These are phyloP conservation scores for Tragulus kanchil DNA, from an alignment of 2,113 vertebrate genomes.

Conservation along the genomic window DNA sequence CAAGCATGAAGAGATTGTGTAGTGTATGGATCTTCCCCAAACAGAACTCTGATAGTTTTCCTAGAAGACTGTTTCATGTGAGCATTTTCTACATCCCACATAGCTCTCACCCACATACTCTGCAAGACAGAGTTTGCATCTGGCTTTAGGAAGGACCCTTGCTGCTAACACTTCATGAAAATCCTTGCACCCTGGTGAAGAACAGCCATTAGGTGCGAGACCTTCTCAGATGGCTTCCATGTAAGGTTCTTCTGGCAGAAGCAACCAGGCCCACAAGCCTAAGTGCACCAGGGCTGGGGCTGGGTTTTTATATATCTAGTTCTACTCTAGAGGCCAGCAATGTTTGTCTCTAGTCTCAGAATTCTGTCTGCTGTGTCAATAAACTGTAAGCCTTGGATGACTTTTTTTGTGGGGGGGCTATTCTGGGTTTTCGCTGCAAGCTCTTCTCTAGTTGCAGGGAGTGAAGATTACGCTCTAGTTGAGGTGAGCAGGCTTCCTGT, in stretches of 20 bases:
- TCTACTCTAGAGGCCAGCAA: neutral
- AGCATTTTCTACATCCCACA: neutral
- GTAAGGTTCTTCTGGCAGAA: neutral
- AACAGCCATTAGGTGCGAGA: neutral
- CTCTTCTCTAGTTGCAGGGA: too few relatives aligned
- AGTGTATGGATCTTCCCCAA: neutral
- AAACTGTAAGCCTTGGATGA: neutral
- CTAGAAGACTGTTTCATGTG: neutral
- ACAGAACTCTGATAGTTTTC: neutral
- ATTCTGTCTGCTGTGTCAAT: neutral
- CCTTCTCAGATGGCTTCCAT: neutral
- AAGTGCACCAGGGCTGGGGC: neutral
- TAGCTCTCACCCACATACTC: neutral
- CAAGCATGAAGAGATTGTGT: neutral
- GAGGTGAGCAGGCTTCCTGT: too few relatives aligned
- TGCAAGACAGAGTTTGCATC: neutral
- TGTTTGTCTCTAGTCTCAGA: neutral
- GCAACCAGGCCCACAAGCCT: neutral
- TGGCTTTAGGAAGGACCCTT: neutral
- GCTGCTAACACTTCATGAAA: neutral
- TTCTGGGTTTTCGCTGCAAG: too few relatives aligned
- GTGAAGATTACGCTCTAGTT: too few relatives aligned
- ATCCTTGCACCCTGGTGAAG: neutral
- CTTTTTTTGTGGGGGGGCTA: neutral
- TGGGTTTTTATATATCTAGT: neutral